Evolutionary conservation across 2,113 vertebrate genomes (phyloP).

Genomic region (Kryptolebias marmoratus): DNA sequence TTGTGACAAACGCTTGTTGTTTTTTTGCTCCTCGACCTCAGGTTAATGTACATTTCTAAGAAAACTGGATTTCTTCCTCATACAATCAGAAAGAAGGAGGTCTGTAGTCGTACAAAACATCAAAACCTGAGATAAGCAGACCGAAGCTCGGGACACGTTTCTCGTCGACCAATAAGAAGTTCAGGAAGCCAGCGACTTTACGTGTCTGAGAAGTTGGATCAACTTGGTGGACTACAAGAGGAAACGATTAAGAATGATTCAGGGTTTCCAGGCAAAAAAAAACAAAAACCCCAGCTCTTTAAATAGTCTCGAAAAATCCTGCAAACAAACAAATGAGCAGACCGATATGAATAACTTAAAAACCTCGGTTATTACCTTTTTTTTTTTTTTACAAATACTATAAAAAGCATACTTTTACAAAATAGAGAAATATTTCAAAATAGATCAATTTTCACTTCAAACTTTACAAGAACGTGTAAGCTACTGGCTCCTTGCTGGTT

Average conservation of each 20-base stretch:
- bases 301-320: conserved; percentile 19
- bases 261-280: conserved; percentile 41
- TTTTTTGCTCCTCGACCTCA: conserved; percentile 51
- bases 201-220: conserved; percentile 22
- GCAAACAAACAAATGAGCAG: conserved; percentile 44
- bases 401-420: conserved; percentile 79
- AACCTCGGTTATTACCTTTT: conserved; percentile 35
- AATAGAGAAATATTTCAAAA: conserved; percentile 79
- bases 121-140: conserved; percentile 77
- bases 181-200: conserved; percentile 34
- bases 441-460: conserved; percentile 71
- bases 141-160: conserved; percentile 57
- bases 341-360: conserved; percentile 75
- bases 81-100: conserved; percentile 68
- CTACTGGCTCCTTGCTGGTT: conserved; percentile 65
- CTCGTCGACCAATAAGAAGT: conserved; percentile 51
- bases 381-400: conserved; percentile 74
- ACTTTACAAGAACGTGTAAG: conserved; percentile 72
- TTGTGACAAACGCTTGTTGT: conserved; percentile 36
- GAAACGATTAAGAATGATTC: conserved; percentile 62
- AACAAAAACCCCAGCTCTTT: not conserved
- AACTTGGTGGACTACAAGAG: conserved; percentile 52
- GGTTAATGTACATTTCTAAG: conserved; percentile 55
- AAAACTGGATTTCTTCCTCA: conserved; percentile 61
- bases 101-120: conserved; percentile 69